Evolutionary conservation across 2,113 vertebrate species (phyloP).

Genomic region (Probosciger aterrimus): DNA sequence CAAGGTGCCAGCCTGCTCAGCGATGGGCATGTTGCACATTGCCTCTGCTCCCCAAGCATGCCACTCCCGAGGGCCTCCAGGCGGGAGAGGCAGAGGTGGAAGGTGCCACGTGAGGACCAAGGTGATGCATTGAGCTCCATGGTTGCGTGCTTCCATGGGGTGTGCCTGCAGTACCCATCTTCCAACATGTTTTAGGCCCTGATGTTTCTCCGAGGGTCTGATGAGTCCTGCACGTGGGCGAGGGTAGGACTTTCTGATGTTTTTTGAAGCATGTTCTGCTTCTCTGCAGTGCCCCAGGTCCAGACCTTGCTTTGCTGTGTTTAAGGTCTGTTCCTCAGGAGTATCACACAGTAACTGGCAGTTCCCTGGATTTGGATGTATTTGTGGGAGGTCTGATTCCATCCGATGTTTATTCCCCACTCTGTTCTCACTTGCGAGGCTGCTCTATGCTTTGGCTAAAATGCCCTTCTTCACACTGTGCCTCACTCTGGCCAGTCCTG

Average conservation of each 20-base stretch:
- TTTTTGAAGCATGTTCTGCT: background rate
- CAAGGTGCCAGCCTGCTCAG: background rate
- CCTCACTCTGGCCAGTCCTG: background rate
- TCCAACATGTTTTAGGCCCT: fast-evolving
- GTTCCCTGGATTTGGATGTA: background rate
- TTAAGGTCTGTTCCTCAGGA: background rate
- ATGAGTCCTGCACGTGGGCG: fast-evolving
- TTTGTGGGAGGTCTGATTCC: background rate
- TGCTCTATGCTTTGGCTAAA: background rate
- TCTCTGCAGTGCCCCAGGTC: background rate
- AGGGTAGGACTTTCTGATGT: background rate
- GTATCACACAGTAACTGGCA: background rate
- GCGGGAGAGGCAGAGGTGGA: background rate
- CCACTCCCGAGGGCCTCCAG: background rate
- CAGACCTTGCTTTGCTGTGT: background rate
- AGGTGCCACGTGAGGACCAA: background rate
- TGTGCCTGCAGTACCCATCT: fast-evolving
- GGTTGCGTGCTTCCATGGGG: fast-evolving
- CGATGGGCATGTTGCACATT: background rate
- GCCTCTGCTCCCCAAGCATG: background rate
- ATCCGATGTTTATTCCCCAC: fast-evolving
- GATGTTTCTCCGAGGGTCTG: background rate
- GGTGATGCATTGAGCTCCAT: fast-evolving
- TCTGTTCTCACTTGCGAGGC: background rate
- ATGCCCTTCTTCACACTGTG: background rate